Conservation (phyloP, 2,888 invertebrate genomes). For the Leptodirus hochenwartii region DNA sequence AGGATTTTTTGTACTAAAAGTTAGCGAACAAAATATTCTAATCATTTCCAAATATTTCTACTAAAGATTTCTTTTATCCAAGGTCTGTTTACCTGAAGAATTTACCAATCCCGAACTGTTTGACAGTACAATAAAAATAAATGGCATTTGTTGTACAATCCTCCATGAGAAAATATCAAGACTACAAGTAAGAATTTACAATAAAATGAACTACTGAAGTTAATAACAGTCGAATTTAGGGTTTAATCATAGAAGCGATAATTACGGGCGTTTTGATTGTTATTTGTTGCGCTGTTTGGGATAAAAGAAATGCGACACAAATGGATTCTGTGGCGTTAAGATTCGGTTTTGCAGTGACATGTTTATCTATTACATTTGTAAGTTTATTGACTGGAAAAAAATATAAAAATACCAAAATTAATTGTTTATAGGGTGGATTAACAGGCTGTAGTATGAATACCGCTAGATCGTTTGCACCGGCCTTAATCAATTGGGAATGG, state of each 20-base stretch:
- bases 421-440: constrained; percentile 35
- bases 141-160: too few species aligned
- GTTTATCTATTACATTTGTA: background rate
- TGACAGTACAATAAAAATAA: too few species aligned
- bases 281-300: constrained; percentile 53
- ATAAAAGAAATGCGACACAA: constrained; percentile 43
- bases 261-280: constrained; percentile 45
- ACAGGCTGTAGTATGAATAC: constrained; percentile 50
- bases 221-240: too few species aligned
- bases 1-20: constrained; percentile 51
- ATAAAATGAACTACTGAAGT: too few species aligned
- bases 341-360: constrained; percentile 41
- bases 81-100: too few species aligned
- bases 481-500: constrained; percentile 44
- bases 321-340: constrained; percentile 45
- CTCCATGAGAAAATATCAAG: too few species aligned
- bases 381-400: background rate
- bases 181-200: too few species aligned
- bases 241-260: constrained; percentile 40
- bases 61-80: too few species aligned
- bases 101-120: too few species aligned
- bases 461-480: constrained; percentile 44
- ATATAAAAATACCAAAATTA: constrained; percentile 2
- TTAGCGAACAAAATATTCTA: too few species aligned
- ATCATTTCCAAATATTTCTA: too few species aligned